Conservation (phyloP, 1,140 invertebrate genomes). For the Ceratitis capitata region DNA sequence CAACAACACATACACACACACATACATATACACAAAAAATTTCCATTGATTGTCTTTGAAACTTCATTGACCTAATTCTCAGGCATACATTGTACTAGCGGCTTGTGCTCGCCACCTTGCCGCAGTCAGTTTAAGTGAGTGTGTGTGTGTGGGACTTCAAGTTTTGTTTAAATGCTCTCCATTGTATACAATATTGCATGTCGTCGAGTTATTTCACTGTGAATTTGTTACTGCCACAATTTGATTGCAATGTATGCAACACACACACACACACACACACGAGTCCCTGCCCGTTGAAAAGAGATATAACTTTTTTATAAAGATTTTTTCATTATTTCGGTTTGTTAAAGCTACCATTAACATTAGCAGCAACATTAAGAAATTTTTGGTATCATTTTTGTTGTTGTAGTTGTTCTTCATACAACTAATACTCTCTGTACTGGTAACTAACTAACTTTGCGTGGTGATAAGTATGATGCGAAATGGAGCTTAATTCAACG, state of each 20-base stretch:
- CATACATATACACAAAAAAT: not conserved
- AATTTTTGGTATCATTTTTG: not conserved
- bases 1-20: not conserved
- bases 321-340: not conserved
- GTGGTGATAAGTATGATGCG: too few relatives aligned
- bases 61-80: conserved; percentile 31
- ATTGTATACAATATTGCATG: conserved; percentile 2
- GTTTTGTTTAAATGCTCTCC: not conserved
- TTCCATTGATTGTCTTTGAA: not conserved
- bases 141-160: not conserved
- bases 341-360: not conserved
- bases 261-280: not conserved
- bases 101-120: not conserved
- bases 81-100: not conserved
- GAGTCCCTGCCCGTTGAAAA: not conserved
- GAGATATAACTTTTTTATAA: not conserved
- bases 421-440: not conserved
- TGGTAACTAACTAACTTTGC: too few relatives aligned
- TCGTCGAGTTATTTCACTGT: not conserved
- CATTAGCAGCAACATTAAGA: not conserved
- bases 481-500: too few relatives aligned
- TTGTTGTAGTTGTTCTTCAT: not conserved
- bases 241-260: conserved; percentile 5
- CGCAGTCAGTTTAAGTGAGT: not conserved
- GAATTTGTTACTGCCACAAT: conserved; percentile 17